Evolutionary conservation across 1,140 invertebrate genomes (phyloP), one percentile per base, ranked within the genome.

Genomic region (Aphelenchoides besseyi): DNA sequence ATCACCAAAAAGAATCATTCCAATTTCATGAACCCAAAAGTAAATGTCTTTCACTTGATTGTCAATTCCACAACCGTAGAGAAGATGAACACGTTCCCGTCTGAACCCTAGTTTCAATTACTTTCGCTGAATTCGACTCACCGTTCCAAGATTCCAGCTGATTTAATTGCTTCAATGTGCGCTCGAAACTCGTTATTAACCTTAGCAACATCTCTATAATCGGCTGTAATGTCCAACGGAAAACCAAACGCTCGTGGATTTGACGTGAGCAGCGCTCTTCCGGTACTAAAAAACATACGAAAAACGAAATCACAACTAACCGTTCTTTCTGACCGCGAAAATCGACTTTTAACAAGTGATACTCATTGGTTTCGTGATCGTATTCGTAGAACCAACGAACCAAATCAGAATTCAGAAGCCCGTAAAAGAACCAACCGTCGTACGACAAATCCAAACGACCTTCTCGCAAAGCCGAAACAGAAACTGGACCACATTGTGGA

Each of bases 321-420:
- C 18, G 12, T 32, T 35, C 32, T 12, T 66, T 66, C 3, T 23
- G 16, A 18, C 36, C 16, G 12, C 29, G 12, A 32, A 66, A 66
- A n/a, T 66, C 36, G 28, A 30, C 29, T 2, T 66, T 33, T 12
- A 66, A 30, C 36, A 66, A 53, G n/a, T 33, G 16, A 33, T 41
- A 66, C 3, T 66, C 63, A 23, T 53, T 32, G 1, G 26, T 1
- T 1, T 66, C 63, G 12, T 37, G 16, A n/a, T 66, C 32, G 30
- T 66, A 30, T 53, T 66, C 63, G 36, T 66, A 66, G 36, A 66
- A 66, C 63, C 63, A 66, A 33, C 36, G 63, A 37, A 66, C 63
- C 12, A 36, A 16, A 32, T 66, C 36, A 9, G 32, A 16, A 32
- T 37, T 33, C 30, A 36, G 23, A 26, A n/a, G 30, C 12, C 63